phyloP scores from a whole-genome alignment of 2,888 invertebrate genomes.

The Pasiphila rectangulata region DNA sequence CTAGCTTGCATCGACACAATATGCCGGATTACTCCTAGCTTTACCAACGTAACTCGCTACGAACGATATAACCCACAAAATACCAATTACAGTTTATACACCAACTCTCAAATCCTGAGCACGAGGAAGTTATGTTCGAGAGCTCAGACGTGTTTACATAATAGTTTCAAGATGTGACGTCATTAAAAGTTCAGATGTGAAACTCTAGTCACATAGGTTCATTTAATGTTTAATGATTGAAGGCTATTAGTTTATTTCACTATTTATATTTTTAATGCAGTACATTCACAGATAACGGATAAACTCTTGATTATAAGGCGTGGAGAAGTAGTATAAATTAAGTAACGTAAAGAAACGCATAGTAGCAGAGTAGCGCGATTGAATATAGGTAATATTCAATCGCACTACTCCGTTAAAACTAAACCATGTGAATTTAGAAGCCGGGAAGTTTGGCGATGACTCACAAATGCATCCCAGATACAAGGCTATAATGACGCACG shows the following conservation, averaged over 20 bases:
- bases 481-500: conserved; percentile 27
- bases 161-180: conserved; percentile 4
- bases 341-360: too few relatives aligned
- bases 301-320: too few relatives aligned
- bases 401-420: conserved; percentile 16
- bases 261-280: too few relatives aligned
- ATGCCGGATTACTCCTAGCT: conserved; percentile 43
- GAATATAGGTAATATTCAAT: conserved; percentile 12
- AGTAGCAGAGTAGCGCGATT: conserved; percentile 12
- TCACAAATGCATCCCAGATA: conserved; percentile 33
- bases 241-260: conserved; percentile 1
- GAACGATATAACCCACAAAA: too few relatives aligned
- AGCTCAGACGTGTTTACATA: not conserved
- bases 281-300: too few relatives aligned
- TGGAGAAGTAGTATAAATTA: too few relatives aligned
- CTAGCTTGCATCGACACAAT: conserved; percentile 56
- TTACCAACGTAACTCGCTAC: not conserved
- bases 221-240: conserved; percentile 9
- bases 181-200: conserved; percentile 5
- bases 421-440: conserved; percentile 22
- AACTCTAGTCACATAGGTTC: not conserved
- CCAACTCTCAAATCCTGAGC: not conserved
- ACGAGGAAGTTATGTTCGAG: not conserved
- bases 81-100: not conserved
- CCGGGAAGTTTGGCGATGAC: conserved; percentile 30